Conservation (phyloP, 2,113 vertebrate species). For the Takifugu bimaculatus region DNA sequence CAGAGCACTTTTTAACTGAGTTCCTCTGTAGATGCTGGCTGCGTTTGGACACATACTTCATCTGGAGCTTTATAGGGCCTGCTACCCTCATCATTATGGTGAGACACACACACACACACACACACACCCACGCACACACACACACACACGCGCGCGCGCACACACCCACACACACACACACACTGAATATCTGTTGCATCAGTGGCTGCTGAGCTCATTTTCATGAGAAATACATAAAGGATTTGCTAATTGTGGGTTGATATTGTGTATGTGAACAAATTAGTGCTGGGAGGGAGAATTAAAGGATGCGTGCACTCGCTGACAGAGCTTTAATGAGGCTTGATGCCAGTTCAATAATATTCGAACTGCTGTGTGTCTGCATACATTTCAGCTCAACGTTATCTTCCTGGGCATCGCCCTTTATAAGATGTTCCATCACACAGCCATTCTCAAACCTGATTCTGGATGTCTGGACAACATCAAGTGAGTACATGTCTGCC, state of each 20-base stretch:
- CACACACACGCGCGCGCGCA: no score
- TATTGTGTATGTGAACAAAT: slow-evolving; percentile 51
- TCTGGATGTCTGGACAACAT: slow-evolving; percentile 99
- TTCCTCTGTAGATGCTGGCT: slow-evolving; percentile 92
- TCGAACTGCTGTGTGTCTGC: background rate
- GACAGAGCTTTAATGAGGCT: slow-evolving; percentile 48
- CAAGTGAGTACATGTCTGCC: slow-evolving; percentile 85
- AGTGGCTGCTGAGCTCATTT: slow-evolving; percentile 40
- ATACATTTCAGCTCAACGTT: slow-evolving; percentile 89
- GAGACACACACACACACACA: slow-evolving; percentile 57
- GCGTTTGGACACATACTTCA: slow-evolving; percentile 97
- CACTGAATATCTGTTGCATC: slow-evolving; percentile 44
- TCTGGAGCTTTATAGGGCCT: slow-evolving; percentile 99
- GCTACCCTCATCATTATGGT: slow-evolving; percentile 99
- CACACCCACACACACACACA: background rate
- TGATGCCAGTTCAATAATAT: no score
- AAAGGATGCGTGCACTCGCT: slow-evolving; percentile 31
- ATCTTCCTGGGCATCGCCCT: slow-evolving; percentile 98
- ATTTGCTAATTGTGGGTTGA: slow-evolving; percentile 43
- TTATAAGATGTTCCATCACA: slow-evolving; percentile 99
- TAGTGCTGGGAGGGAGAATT: slow-evolving; percentile 44
- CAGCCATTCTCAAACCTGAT: slow-evolving; percentile 97
- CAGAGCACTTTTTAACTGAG: background rate
- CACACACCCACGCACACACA: slow-evolving; percentile 10
- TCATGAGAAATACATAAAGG: slow-evolving; percentile 44